Base-by-base conservation (phyloP, 2,888 invertebrate genomes). In the Fissipunctia ypsillon region DNA sequence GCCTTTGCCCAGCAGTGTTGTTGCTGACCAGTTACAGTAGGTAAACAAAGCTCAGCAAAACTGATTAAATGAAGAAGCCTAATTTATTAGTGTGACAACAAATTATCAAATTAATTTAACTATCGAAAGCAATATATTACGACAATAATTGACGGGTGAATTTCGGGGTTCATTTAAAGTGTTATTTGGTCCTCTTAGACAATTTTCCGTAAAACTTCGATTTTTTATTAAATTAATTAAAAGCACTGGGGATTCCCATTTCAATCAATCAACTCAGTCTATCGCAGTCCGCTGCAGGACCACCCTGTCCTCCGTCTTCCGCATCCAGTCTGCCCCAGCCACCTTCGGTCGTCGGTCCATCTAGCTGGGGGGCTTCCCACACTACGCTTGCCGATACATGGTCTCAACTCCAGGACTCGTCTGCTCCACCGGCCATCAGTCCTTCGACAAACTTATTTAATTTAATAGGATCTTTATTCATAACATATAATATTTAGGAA, bases 21-120 rank as follows among this genome's bases (percentile, higher is more conserved):
- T 56, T 14, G 52, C 6, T 14, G 6, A 52, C 28, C 3, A 9
- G 28, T 19, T 3, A 19, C 9, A 28, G 19, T 31, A 31, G 19
- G 28, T 52, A 25, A 60, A 28, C 45, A 16, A 28, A 43, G 12
- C 57, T 59, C 41, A 41, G 16, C 14, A 3, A 19, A 72, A 31
- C 72, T 71, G 28, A 57, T 41, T 48, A 12, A 25, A 43, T 9
- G 2, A 35, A 31, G 22, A 60, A 72, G 59, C 16, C n/a, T 59
- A 25, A 60, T 73, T 73, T 52, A 72, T 25, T 35, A 43, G 43
- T 73, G 52, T 28, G 10, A 9, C 22, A 19, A 28, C 1, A 45
- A 54, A 68, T 68, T 38, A 67, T 43, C 3, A 45, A 54, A 68
- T 50, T 59, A 59, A 50, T 45, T 68, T 59, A 35, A 67, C 41